Conservation (phyloP, 2,113 vertebrate genomes). For the Hymenochirus boettgeri region DNA sequence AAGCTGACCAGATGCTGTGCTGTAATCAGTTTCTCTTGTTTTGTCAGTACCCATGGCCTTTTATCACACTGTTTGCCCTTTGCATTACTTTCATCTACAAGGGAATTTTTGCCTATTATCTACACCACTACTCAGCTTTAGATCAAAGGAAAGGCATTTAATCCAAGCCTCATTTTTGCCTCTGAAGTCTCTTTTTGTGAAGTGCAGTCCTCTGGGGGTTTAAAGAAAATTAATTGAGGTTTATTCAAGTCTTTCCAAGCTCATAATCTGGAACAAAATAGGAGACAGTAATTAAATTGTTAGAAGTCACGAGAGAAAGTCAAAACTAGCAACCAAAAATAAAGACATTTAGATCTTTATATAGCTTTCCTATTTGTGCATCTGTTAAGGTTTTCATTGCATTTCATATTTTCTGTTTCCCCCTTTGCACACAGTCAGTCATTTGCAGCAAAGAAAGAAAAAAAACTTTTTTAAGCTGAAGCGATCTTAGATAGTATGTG, state of each 20-base stretch:
- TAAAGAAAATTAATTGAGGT: constrained; percentile 38
- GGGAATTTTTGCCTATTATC: constrained; percentile 37
- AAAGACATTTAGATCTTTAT: too few relatives aligned
- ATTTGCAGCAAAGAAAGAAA: too few relatives aligned
- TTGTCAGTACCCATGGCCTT: background rate
- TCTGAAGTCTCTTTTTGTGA: constrained; percentile 40
- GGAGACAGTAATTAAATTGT: constrained; percentile 37
- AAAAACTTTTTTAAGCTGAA: too few relatives aligned
- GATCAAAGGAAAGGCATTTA: constrained; percentile 40
- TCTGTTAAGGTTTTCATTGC: too few relatives aligned
- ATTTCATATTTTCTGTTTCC: too few relatives aligned
- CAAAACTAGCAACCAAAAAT: too few relatives aligned
- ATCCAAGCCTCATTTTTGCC: constrained; percentile 27
- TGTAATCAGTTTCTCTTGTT: background rate
- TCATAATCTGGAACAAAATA: constrained; percentile 33
- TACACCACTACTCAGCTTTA: constrained; percentile 34
- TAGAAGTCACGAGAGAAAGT: constrained; percentile 7
- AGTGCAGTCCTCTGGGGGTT: constrained; percentile 28
- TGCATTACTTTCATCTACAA: constrained; percentile 34
- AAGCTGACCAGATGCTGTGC: background rate
- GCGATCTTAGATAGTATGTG: too few relatives aligned
- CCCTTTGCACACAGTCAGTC: too few relatives aligned
- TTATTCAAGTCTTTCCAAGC: constrained; percentile 33
- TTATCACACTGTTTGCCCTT: constrained; percentile 4
- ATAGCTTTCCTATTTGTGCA: too few relatives aligned